phyloP scores from a whole-genome alignment of 2,113 vertebrate genomes.

The Osmerus mordax region DNA sequence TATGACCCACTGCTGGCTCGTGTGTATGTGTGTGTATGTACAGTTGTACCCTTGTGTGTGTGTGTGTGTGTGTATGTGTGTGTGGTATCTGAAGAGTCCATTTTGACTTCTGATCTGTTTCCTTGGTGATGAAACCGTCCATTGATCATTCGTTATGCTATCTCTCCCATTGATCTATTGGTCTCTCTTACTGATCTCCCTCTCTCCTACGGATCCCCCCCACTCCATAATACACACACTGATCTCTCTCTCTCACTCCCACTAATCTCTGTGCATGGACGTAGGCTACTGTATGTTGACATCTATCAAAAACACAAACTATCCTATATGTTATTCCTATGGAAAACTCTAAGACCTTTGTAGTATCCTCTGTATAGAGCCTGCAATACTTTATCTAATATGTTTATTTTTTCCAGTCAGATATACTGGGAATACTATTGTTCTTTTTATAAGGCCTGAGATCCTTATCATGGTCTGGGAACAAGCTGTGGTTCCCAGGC shows the following conservation, averaged over 20 bases:
- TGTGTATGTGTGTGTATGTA: not conserved
- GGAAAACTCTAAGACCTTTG: no score
- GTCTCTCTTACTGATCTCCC: not conserved
- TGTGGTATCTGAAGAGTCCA: not conserved
- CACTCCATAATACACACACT: not conserved
- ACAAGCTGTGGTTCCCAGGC: no score
- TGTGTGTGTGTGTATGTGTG: conserved; percentile 11
- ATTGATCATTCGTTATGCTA: not conserved
- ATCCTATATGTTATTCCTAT: no score
- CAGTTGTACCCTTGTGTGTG: conserved; percentile 12
- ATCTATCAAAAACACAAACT: no score
- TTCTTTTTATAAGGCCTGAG: conserved; percentile 4
- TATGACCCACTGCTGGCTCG: not conserved
- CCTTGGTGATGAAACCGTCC: not conserved
- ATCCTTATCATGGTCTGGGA: no score
- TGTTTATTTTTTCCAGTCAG: no score
- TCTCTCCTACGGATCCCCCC: not conserved
- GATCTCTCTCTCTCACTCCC: no score
- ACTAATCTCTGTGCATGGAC: not conserved
- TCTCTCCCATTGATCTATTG: not conserved
- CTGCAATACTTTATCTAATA: no score
- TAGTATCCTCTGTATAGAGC: no score
- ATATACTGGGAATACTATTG: no score
- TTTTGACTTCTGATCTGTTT: not conserved
- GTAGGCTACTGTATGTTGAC: no score